phyloP scores from a whole-genome alignment of 2,113 vertebrate species.

The Columbina picui region DNA sequence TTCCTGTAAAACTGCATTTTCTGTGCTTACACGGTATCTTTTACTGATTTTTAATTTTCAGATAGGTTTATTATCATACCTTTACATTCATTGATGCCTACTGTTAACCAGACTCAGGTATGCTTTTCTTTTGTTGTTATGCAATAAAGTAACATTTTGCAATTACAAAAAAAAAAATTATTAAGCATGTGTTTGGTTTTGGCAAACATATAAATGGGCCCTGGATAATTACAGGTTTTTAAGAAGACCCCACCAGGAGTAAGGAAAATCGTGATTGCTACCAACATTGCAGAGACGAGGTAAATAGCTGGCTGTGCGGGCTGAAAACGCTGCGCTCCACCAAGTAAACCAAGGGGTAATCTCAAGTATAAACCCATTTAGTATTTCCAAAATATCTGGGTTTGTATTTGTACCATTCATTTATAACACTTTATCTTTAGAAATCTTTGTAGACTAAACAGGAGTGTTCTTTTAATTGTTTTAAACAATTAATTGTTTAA shows the following conservation, averaged over 20 bases:
- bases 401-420: neutral
- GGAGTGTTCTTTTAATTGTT: neutral
- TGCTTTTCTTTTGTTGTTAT: constrained; percentile 1
- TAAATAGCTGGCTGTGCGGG: constrained; percentile 47
- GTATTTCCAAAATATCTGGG: fast-evolving
- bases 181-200: neutral
- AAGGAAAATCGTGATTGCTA: constrained; percentile 97
- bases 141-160: neutral
- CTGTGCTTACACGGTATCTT: neutral
- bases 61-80: constrained; percentile 96
- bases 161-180: neutral
- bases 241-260: constrained; percentile 94
- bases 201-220: neutral
- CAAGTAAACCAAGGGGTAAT: neutral
- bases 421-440: neutral
- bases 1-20: neutral
- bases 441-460: neutral
- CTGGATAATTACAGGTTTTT: constrained; percentile 86
- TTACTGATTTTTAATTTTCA: constrained; percentile 76
- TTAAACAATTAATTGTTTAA: neutral
- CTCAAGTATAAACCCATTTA: neutral
- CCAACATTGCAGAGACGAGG: constrained; percentile 99
- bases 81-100: constrained; percentile 97
- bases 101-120: constrained; percentile 97
- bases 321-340: neutral